Evolutionary conservation across 2,113 vertebrate species (phyloP).

Genomic region (Siniperca chuatsi): DNA sequence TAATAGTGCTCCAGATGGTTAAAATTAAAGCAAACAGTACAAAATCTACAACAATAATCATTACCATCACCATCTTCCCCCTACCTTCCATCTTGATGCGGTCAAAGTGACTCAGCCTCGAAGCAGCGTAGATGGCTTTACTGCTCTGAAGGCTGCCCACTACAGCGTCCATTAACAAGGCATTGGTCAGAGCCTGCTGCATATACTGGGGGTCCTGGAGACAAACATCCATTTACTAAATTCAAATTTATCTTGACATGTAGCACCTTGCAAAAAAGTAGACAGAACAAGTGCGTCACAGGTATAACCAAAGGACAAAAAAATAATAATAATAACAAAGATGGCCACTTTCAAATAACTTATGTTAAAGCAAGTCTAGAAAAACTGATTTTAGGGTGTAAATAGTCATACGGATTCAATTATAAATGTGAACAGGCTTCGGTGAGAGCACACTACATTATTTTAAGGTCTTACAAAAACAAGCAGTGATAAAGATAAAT

Average conservation of each 20-base stretch:
- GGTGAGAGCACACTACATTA: not conserved
- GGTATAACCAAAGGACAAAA: no score
- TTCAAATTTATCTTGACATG: no score
- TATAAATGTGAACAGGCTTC: not conserved
- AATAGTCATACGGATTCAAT: no score
- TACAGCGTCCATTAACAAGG: conserved; percentile 95
- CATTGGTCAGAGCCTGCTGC: conserved; percentile 95
- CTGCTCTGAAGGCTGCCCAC: conserved; percentile 92
- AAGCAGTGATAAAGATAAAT: not conserved
- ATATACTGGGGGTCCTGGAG: conserved; percentile 95
- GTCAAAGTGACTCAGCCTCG: conserved; percentile 94
- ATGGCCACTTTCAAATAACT: no score
- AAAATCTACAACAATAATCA: not conserved
- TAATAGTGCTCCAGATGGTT: no score
- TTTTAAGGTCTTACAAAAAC: not conserved
- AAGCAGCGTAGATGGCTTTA: conserved; percentile 91
- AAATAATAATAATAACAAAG: not conserved
- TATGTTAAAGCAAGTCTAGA: no score
- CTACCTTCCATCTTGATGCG: conserved; percentile 92
- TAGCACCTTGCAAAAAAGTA: not conserved
- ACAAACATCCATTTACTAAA: conserved; percentile 12
- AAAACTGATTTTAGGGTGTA: not conserved
- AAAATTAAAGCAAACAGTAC: not conserved
- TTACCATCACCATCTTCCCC: conserved; percentile 5
- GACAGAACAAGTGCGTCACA: not conserved